Conservation (phyloP, 2,888 invertebrate genomes). For the Heliconius hortense region DNA sequence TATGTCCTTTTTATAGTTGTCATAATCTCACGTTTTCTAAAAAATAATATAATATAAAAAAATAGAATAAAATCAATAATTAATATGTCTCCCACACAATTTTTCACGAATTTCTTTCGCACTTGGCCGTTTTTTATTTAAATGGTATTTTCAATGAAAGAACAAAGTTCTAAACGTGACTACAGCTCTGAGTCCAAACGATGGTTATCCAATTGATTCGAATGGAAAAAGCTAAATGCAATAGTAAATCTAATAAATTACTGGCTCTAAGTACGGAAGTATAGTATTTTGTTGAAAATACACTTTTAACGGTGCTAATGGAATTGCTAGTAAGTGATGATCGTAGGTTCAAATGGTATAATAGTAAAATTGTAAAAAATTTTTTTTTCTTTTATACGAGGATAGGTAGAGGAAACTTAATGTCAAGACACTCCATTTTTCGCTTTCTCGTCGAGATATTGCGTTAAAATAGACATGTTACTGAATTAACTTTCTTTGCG, state of each 20-base stretch:
- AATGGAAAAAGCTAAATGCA: conserved; percentile 15
- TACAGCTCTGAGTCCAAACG: neutral
- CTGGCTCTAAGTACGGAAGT: neutral
- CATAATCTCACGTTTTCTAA: too few species aligned
- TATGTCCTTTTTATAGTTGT: too few species aligned
- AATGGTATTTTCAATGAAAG: neutral
- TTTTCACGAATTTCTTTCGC: too few species aligned
- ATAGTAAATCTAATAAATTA: conserved; percentile 21
- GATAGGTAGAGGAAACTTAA: neutral
- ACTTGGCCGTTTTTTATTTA: too few species aligned
- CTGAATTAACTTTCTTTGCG: too few species aligned
- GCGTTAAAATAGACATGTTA: too few species aligned
- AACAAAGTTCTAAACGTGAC: neutral
- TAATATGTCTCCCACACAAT: too few species aligned
- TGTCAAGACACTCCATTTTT: too few species aligned
- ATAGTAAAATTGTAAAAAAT: neutral
- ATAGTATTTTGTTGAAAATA: neutral
- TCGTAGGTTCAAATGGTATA: neutral
- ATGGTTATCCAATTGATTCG: conserved; percentile 16
- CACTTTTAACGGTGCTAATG: neutral
- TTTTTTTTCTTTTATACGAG: neutral
- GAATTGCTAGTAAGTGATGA: neutral
- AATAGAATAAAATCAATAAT: too few species aligned
- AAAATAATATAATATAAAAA: too few species aligned
- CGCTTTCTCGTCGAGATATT: too few species aligned